Conservation (phyloP, 2,113 vertebrate genomes). For the Lanius collurio region DNA sequence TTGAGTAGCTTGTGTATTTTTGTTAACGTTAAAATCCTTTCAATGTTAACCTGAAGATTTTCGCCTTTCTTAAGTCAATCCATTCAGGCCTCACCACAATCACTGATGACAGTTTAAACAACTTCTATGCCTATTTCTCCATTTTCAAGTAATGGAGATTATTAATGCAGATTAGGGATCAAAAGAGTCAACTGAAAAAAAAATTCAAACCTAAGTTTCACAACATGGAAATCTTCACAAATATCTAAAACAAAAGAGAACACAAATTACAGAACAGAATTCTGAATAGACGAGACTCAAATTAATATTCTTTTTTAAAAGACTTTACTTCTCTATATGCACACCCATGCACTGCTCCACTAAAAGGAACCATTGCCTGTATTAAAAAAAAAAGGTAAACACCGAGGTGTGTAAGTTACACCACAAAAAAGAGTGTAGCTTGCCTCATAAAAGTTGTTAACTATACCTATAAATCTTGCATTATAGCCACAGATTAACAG, state of each 20-base stretch:
- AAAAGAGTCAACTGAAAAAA: background rate
- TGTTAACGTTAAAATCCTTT: background rate
- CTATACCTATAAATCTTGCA: background rate
- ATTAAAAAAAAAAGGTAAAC: background rate
- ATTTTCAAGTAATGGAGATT: background rate
- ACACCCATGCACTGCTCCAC: background rate
- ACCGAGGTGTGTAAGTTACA: background rate
- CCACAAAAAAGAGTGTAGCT: background rate
- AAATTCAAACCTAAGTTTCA: background rate
- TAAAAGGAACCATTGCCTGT: background rate
- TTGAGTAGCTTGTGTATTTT: background rate
- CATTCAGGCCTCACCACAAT: background rate
- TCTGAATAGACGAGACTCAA: background rate
- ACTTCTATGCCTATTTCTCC: background rate
- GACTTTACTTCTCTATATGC: background rate
- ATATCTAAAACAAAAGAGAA: background rate
- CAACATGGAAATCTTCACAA: background rate
- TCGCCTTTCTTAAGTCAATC: background rate
- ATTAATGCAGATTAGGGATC: background rate
- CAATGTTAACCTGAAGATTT: background rate
- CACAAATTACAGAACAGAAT: background rate
- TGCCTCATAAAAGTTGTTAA: background rate
- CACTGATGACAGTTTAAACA: background rate
- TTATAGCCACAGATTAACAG: background rate
- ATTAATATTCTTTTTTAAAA: background rate